Percentiles rank a stretch among this genome's conserved stretches.
Conservation (phyloP, 2,113 vertebrate genomes). For the Otolemur garnettii region DNA sequence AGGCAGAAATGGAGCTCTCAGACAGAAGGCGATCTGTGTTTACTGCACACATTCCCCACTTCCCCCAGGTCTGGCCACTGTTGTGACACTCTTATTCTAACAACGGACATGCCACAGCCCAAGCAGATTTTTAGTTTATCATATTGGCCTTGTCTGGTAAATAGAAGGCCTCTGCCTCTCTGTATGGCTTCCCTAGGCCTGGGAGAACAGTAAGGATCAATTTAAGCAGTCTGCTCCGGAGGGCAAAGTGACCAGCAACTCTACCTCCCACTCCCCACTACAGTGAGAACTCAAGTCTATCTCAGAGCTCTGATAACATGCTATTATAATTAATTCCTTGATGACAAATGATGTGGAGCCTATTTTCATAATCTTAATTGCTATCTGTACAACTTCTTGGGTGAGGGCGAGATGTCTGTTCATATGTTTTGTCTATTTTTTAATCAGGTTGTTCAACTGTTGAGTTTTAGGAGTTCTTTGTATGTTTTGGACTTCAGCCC, state of each 20-base stretch:
- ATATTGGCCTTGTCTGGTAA: neutral
- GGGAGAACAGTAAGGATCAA: neutral
- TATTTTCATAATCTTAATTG: no score
- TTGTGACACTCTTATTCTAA: constrained; percentile 56
- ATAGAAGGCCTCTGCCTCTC: neutral
- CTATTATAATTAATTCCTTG: neutral
- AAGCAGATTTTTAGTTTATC: constrained; percentile 41
- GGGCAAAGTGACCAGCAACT: rapidly evolving
- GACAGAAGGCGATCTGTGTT: neutral
- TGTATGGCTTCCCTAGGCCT: neutral
- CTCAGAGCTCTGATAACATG: neutral
- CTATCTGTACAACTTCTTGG: no score
- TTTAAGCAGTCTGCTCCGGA: neutral
- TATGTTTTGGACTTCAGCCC: no score
- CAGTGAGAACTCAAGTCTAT: neutral
- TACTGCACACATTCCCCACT: neutral
- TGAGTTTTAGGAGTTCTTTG: no score
- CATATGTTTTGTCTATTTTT: no score
- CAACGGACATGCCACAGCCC: constrained; percentile 45
- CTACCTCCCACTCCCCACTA: no score
- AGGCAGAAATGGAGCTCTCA: neutral
- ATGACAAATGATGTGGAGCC: no score
- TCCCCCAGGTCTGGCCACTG: neutral
- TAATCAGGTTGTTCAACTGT: no score
- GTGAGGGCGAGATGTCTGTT: no score